A percentile compares a stretch with the other conserved stretches of the same genome.
Conservation (phyloP, 2,113 vertebrate genomes). For the Ceyx margarethae region DNA sequence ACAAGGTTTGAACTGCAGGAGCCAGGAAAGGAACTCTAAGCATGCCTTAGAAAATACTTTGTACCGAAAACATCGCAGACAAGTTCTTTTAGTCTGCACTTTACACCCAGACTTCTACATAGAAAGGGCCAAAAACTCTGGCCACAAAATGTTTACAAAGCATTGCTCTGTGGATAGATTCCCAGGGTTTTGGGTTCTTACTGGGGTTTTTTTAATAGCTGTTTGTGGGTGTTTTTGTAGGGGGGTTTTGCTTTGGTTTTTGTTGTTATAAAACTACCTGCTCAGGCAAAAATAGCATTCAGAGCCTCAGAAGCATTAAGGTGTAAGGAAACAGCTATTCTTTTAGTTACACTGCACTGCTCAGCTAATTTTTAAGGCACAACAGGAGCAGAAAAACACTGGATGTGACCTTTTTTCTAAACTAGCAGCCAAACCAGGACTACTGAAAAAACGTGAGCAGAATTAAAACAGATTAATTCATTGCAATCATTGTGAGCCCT, state of each 20-base stretch:
- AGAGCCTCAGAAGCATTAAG: background rate
- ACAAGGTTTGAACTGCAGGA: background rate
- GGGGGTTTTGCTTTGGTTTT: background rate
- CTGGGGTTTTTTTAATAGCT: too few species aligned
- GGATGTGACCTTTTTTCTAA: background rate
- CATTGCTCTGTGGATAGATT: background rate
- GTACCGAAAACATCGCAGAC: background rate
- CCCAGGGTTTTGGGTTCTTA: background rate
- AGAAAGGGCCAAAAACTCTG: background rate
- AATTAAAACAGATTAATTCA: background rate
- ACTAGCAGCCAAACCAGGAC: background rate
- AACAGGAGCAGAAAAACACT: background rate
- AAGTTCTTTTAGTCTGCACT: background rate
- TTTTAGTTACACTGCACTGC: background rate
- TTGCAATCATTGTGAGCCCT: accelerated
- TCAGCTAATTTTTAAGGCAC: background rate
- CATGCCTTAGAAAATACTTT: background rate
- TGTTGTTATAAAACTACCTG: background rate
- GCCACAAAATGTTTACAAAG: background rate
- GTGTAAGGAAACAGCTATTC: background rate
- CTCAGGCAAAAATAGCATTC: background rate
- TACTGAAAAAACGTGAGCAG: background rate
- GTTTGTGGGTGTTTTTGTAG: too few species aligned
- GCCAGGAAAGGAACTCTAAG: background rate
- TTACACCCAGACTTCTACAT: background rate